Evolutionary conservation across 1,140 invertebrate species (phyloP).

Genomic region (Agrilus planipennis): DNA sequence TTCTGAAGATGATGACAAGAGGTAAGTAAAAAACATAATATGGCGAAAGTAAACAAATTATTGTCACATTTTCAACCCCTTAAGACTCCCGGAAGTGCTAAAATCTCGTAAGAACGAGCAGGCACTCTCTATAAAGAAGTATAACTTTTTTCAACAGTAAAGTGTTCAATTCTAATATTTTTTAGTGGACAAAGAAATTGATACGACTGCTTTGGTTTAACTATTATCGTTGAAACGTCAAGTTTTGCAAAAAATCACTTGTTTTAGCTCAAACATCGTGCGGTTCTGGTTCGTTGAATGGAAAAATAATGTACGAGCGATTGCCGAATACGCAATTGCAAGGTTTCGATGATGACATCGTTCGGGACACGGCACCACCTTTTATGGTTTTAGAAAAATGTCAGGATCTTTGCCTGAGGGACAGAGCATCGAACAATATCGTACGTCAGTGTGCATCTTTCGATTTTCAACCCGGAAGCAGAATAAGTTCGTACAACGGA

Average conservation of each 20-base stretch:
- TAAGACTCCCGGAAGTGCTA: too few species aligned
- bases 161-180: too few species aligned
- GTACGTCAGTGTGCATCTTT: conserved; percentile 73
- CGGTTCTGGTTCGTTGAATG: conserved; percentile 62
- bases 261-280: conserved; percentile 75
- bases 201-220: too few species aligned
- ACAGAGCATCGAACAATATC: conserved; percentile 66
- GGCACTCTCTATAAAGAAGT: too few species aligned
- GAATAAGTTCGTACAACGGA: conserved; percentile 67
- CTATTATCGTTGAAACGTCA: too few species aligned
- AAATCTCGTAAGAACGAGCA: too few species aligned
- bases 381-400: conserved; percentile 77
- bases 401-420: conserved; percentile 69
- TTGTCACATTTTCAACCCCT: too few species aligned
- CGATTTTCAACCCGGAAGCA: conserved; percentile 77
- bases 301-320: conserved; percentile 76
- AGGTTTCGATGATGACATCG: conserved; percentile 77
- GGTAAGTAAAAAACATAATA: conserved; percentile 44
- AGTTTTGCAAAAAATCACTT: too few species aligned
- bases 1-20: conserved; percentile 68
- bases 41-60: too few species aligned
- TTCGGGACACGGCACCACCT: conserved; percentile 67
- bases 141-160: too few species aligned
- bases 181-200: too few species aligned
- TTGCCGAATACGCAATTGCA: conserved; percentile 78